Conservation (phyloP, 2,113 vertebrate genomes). For the Nyctibius bracteatus region DNA sequence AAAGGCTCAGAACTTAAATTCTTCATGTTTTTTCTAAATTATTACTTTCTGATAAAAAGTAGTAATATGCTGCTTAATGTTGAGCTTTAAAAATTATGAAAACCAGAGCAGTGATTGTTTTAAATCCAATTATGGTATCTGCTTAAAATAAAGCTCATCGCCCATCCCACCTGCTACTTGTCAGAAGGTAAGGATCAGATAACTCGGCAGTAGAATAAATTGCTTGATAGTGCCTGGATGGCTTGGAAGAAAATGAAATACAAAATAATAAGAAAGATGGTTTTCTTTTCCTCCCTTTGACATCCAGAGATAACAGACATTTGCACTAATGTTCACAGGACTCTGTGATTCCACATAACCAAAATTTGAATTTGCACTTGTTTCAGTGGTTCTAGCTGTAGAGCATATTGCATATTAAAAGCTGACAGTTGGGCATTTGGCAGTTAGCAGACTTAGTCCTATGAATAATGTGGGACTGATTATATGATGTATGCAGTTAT, state of each 20-base stretch:
- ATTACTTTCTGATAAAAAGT: constrained; percentile 53
- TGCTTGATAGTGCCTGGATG: background rate
- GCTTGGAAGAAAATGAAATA: background rate
- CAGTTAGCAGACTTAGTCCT: background rate
- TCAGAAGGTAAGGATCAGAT: constrained; percentile 10
- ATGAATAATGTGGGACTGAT: background rate
- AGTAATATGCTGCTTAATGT: constrained; percentile 6
- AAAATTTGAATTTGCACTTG: background rate
- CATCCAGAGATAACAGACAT: background rate
- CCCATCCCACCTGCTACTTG: constrained; percentile 7
- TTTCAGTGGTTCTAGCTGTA: background rate
- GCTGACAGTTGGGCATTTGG: background rate
- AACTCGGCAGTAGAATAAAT: constrained; percentile 8
- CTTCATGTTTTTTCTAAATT: background rate
- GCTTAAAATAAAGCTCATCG: constrained; percentile 22
- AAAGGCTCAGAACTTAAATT: constrained; percentile 26
- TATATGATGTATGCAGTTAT: background rate
- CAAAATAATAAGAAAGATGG: background rate
- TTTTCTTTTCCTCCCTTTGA: background rate
- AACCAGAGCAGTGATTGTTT: constrained; percentile 12
- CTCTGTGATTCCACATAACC: background rate
- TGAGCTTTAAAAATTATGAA: constrained; percentile 2
- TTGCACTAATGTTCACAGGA: background rate
- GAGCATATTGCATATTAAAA: background rate
- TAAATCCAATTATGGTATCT: background rate